A percentile compares a stretch with the other conserved stretches of the same genome.
Conservation (phyloP, 2,113 vertebrate genomes). For the Atherinomorus stipes region DNA sequence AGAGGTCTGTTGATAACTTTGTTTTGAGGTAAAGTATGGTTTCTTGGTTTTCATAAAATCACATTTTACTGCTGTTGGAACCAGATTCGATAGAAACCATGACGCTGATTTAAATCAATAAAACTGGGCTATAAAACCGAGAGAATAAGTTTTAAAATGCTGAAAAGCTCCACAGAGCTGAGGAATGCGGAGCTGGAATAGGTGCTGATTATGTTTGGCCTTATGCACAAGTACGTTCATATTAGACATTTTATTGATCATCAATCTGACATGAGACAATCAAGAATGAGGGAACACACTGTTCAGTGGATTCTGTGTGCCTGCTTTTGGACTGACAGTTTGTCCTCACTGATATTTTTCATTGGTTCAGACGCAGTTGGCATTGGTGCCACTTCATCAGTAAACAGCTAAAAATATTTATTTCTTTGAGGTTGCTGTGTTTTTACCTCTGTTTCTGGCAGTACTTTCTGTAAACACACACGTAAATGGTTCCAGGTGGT, state of each 20-base stretch:
- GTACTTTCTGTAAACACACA: conserved; percentile 30
- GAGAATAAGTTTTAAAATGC: conserved; percentile 11
- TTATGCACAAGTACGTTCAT: not conserved
- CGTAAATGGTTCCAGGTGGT: conserved; percentile 49
- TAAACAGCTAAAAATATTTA: conserved; percentile 40
- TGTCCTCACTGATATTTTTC: not conserved
- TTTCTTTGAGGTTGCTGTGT: conserved; percentile 44
- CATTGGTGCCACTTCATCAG: conserved; percentile 36
- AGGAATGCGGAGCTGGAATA: not conserved
- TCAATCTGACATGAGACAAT: not conserved
- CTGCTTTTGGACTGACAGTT: not conserved
- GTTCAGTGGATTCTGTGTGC: not conserved
- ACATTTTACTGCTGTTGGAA: conserved; percentile 19
- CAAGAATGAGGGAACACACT: not conserved
- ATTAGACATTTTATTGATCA: not conserved
- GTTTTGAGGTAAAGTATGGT: not conserved
- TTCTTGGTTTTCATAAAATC: not conserved
- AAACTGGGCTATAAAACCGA: conserved; percentile 10
- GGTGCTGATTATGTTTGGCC: not conserved
- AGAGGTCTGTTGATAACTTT: not conserved
- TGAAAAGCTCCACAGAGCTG: not conserved
- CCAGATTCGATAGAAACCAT: not conserved
- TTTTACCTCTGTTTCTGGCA: conserved; percentile 46
- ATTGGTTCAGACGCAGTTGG: conserved; percentile 17
- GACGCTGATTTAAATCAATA: not conserved